Evolutionary conservation across 2,113 vertebrate genomes (phyloP).

Genomic region (Percopsis transmontana): DNA sequence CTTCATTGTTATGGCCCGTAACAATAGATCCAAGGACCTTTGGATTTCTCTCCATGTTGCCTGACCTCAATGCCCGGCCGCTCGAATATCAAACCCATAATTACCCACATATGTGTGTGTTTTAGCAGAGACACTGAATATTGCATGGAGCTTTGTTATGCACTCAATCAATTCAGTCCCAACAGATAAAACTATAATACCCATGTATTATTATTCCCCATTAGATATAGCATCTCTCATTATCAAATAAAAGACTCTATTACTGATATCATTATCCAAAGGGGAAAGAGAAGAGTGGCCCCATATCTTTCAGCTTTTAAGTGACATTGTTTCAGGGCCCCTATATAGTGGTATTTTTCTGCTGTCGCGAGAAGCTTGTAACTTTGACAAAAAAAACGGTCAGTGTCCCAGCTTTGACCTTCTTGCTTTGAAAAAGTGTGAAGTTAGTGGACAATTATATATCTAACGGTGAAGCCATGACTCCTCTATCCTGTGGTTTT

Average conservation of each 20-base stretch:
- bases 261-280: slow-evolving; percentile 69
- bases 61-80: slow-evolving; percentile 41
- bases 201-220: slow-evolving; percentile 61
- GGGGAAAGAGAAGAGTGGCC: slow-evolving; percentile 15
- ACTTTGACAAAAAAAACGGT: slow-evolving; percentile 42
- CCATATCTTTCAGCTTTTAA: slow-evolving; percentile 43
- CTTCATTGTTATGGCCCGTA: slow-evolving; percentile 52
- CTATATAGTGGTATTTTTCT: slow-evolving; percentile 46
- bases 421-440: slow-evolving; percentile 54
- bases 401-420: slow-evolving; percentile 64
- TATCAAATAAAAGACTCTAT: slow-evolving; percentile 72
- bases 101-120: slow-evolving; percentile 53
- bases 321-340: slow-evolving; percentile 54
- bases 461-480: slow-evolving; percentile 33
- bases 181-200: slow-evolving; percentile 65
- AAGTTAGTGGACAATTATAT: slow-evolving; percentile 56
- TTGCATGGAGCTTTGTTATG: slow-evolving; percentile 54
- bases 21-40: slow-evolving; percentile 63
- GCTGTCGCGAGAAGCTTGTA: slow-evolving; percentile 49
- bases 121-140: slow-evolving; percentile 23
- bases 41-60: slow-evolving; percentile 21
- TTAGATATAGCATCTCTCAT: slow-evolving; percentile 64
- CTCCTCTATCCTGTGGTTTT: slow-evolving; percentile 29
- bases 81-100: slow-evolving; percentile 56
- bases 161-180: slow-evolving; percentile 44